Percentiles rank a stretch among this genome's conserved stretches.
Conservation (phyloP, 2,113 vertebrate species). For the Bambusicola thoracicus region DNA sequence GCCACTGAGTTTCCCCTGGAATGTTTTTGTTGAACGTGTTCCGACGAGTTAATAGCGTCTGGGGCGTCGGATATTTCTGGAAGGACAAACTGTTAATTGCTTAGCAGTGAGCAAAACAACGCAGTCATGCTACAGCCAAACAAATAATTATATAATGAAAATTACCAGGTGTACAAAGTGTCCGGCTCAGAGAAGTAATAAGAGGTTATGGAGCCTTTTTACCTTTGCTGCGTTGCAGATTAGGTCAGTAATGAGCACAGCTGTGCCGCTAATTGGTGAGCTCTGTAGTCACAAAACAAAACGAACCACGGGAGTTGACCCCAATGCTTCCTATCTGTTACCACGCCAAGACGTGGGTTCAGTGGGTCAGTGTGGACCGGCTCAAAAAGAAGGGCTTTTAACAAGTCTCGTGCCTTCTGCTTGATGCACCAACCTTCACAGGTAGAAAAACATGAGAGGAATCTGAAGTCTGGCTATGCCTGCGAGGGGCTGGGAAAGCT, state of each 20-base stretch:
- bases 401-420: neutral
- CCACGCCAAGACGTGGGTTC: accelerated
- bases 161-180: neutral
- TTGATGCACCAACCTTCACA: neutral
- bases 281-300: neutral
- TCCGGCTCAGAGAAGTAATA: neutral
- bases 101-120: neutral
- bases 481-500: neutral
- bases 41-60: neutral
- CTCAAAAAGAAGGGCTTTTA: neutral
- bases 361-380: accelerated
- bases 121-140: neutral
- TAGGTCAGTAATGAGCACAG: neutral
- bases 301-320: neutral
- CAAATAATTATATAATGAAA: neutral
- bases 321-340: neutral
- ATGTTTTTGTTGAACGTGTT: constrained; percentile 44
- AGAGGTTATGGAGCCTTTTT: neutral
- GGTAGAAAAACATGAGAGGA: neutral
- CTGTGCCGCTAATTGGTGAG: neutral
- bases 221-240: neutral
- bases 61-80: neutral
- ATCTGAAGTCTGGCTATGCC: neutral
- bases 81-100: constrained; percentile 35
- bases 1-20: neutral